A percentile compares a stretch with the other conserved stretches of the same genome.
Conservation (phyloP, 1,140 invertebrate genomes). For the Subanguina moxae region DNA sequence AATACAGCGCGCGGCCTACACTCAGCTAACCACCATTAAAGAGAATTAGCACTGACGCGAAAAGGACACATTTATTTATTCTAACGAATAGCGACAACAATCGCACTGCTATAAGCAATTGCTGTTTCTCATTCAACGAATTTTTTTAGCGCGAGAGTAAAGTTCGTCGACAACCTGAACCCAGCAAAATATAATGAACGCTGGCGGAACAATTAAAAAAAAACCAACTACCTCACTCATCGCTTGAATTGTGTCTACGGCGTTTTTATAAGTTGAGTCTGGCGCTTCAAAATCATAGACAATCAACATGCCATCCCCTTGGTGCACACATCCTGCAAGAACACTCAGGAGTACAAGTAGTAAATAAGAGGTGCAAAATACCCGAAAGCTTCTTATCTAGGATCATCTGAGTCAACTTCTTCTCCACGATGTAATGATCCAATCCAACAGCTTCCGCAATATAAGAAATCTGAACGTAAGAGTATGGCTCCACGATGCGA, state of each 20-base stretch:
- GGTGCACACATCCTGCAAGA: conserved; percentile 83
- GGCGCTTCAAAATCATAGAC: conserved; percentile 88
- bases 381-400: conserved; percentile 87
- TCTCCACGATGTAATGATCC: conserved; percentile 72
- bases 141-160: conserved; percentile 31
- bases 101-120: no score
- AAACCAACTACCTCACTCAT: conserved; percentile 80
- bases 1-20: no score
- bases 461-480: conserved; percentile 79
- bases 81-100: no score
- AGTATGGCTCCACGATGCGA: conserved; percentile 97
- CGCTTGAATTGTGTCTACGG: conserved; percentile 90
- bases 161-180: conserved; percentile 34
- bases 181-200: not conserved
- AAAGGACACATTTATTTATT: no score
- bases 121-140: no score
- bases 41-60: no score
- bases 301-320: conserved; percentile 91
- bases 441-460: conserved; percentile 77
- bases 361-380: conserved; percentile 37
- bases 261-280: conserved; percentile 94
- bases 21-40: no score
- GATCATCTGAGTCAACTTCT: conserved; percentile 99
- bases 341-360: conserved; percentile 13
- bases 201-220: conserved; percentile 58